Percentiles rank a stretch among this genome's conserved stretches.
Evolutionary conservation across 2,113 vertebrate species (phyloP).

Genomic region (Eonycteris spelaea): DNA sequence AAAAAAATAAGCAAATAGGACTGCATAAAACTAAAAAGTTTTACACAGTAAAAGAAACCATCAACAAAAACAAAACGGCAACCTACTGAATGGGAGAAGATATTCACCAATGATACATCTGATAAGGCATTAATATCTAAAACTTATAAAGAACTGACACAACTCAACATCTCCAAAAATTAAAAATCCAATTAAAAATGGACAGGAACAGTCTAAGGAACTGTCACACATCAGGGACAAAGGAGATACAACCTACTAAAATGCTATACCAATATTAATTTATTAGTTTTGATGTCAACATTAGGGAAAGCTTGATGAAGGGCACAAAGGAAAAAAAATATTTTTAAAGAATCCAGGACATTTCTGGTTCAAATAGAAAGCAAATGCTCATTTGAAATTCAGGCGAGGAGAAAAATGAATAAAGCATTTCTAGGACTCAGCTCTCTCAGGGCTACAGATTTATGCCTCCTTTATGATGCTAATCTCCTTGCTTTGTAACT

Average conservation of each 20-base stretch:
- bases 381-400: not conserved
- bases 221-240: not conserved
- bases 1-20: too few relatives aligned
- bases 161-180: too few relatives aligned
- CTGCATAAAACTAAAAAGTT: too few relatives aligned
- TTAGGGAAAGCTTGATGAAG: not conserved
- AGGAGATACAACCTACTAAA: not conserved
- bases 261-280: not conserved
- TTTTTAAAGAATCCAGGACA: not conserved
- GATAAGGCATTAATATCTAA: too few relatives aligned
- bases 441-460: not conserved
- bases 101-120: too few relatives aligned
- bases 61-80: too few relatives aligned
- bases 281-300: not conserved
- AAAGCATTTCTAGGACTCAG: not conserved
- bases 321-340: not conserved
- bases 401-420: not conserved
- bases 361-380: not conserved
- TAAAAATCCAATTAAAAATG: too few relatives aligned
- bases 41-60: too few relatives aligned
- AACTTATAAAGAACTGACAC: too few relatives aligned
- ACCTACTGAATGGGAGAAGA: too few relatives aligned
- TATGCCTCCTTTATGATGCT: not conserved
- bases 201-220: not conserved
- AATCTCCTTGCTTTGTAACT: not conserved